Conservation (phyloP, 2,797 vertebrate species). For the Leucoraja ocellata region DNA sequence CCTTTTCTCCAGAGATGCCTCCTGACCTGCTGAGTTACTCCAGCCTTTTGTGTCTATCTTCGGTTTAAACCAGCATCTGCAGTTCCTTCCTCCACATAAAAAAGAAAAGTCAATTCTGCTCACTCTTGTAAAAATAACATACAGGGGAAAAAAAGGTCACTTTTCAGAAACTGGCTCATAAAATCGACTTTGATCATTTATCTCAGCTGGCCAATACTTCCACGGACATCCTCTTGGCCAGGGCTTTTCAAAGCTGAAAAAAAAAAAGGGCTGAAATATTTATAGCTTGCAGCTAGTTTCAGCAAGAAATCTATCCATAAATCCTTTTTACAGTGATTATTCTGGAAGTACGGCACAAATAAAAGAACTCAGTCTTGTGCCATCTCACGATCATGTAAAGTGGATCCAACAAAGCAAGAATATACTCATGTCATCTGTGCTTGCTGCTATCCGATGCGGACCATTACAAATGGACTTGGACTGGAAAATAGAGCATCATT, state of each 20-base stretch:
- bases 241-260: neutral
- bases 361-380: neutral
- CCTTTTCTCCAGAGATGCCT: too few relatives aligned
- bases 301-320: neutral
- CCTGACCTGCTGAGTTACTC: too few relatives aligned
- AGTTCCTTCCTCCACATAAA: too few relatives aligned
- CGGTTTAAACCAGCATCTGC: too few relatives aligned
- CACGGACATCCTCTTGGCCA: neutral
- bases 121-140: neutral
- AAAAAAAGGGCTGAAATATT: neutral
- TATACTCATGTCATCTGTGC: neutral
- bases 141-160: neutral
- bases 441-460: neutral
- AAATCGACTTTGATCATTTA: conserved; percentile 8
- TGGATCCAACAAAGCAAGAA: neutral
- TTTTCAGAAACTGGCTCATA: neutral
- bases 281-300: neutral
- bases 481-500: neutral
- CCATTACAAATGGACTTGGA: neutral
- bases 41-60: too few relatives aligned
- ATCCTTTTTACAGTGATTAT: conserved; percentile 23
- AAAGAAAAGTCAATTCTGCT: neutral
- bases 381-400: neutral
- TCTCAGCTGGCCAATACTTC: neutral
- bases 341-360: neutral